phyloP scores from a whole-genome alignment of 2,113 vertebrate species.

The Machaerirhynchus nigripectus region DNA sequence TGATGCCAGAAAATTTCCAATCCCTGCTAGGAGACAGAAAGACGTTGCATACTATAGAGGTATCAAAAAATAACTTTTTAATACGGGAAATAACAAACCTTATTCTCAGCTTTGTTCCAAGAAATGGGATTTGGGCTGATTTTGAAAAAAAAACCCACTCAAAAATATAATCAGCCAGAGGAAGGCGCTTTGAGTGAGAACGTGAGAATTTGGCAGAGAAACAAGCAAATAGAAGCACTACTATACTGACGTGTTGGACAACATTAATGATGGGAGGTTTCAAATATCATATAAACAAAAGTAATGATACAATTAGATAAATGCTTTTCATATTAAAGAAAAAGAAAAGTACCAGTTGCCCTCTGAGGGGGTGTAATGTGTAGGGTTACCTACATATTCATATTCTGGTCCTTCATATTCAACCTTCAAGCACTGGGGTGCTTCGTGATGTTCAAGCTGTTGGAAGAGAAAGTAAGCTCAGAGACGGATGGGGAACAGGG shows the following conservation, averaged over 20 bases:
- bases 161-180: neutral
- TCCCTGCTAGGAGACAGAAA: neutral
- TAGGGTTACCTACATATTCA: too few relatives aligned
- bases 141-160: neutral
- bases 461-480: neutral
- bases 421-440: neutral
- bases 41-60: neutral
- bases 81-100: neutral
- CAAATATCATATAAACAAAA: neutral
- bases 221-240: neutral
- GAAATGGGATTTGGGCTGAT: neutral
- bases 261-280: neutral
- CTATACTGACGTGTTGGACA: neutral
- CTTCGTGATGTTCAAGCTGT: neutral
- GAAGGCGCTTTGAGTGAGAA: neutral
- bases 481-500: fast-evolving
- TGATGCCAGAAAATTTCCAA: neutral
- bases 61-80: neutral
- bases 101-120: neutral
- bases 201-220: neutral
- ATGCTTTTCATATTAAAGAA: neutral
- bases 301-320: neutral
- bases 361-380: neutral
- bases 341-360: neutral
- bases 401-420: neutral